Conservation (phyloP, 2,888 invertebrate genomes). For the Slavum lentiscoides region DNA sequence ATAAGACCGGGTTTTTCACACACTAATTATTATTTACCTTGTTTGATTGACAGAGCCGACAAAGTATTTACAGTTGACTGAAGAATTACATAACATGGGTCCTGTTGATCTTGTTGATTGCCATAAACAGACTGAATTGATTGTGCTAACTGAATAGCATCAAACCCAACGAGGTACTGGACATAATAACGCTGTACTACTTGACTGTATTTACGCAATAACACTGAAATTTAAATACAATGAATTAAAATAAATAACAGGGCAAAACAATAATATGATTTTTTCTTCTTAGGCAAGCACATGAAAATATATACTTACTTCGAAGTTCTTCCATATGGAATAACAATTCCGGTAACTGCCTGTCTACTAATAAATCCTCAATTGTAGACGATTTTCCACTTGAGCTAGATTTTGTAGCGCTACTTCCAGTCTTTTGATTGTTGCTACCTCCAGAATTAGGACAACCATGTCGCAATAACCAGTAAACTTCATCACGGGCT, state of each 20-base stretch:
- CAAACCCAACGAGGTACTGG: slow-evolving; percentile 94
- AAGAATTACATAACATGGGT: slow-evolving; percentile 69
- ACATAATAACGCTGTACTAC: slow-evolving; percentile 97
- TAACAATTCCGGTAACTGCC: slow-evolving; percentile 93
- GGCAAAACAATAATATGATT: neutral
- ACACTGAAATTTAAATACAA: slow-evolving; percentile 59
- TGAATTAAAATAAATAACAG: neutral
- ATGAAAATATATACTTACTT: slow-evolving; percentile 62
- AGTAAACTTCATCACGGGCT: slow-evolving; percentile 94
- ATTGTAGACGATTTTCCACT: slow-evolving; percentile 72
- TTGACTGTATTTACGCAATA: slow-evolving; percentile 94
- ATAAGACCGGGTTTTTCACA: no score
- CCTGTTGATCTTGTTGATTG: slow-evolving; percentile 90
- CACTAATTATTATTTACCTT: slow-evolving; percentile 62
- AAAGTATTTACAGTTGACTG: slow-evolving; percentile 90
- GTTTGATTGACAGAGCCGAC: slow-evolving; percentile 82
- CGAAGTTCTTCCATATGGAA: slow-evolving; percentile 98
- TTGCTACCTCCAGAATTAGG: slow-evolving; percentile 24
- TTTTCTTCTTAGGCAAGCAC: neutral
- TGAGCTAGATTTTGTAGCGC: slow-evolving; percentile 72
- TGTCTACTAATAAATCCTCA: slow-evolving; percentile 89
- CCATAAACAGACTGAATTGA: slow-evolving; percentile 80
- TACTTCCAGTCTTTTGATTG: slow-evolving; percentile 23
- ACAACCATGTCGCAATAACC: slow-evolving; percentile 88
- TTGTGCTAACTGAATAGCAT: slow-evolving; percentile 86